These are phyloP conservation scores for Xiphophorus hellerii DNA, from an alignment of 2,113 vertebrate genomes.

Conservation along the genomic window DNA sequence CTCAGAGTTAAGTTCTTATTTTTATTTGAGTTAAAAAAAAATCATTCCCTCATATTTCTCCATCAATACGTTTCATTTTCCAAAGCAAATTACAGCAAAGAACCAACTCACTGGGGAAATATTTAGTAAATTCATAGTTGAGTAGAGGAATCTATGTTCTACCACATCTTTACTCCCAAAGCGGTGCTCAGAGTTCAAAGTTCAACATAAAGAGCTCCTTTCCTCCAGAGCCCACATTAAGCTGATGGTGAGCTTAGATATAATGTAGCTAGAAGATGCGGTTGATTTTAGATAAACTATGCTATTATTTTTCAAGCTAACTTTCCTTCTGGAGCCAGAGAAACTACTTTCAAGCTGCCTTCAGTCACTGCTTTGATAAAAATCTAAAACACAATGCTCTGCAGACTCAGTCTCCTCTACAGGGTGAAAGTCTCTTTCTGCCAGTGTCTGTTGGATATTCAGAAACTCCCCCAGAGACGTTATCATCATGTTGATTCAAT, in stretches of 20 bases:
- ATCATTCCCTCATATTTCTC: conserved; percentile 35
- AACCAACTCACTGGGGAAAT: neutral
- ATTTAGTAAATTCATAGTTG: conserved; percentile 4
- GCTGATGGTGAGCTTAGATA: neutral
- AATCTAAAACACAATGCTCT: no score
- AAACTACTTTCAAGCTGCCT: no score
- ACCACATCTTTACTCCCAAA: neutral
- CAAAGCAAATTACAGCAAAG: conserved; percentile 38
- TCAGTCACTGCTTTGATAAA: no score
- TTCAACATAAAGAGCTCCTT: neutral
- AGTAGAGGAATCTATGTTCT: neutral
- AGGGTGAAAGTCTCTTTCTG: no score
- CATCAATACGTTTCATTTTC: conserved; percentile 32
- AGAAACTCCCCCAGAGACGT: no score
- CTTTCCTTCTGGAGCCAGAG: no score
- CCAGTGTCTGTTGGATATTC: no score
- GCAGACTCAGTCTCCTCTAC: no score
- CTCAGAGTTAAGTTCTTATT: conserved; percentile 38
- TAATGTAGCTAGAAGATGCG: neutral
- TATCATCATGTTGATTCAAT: neutral
- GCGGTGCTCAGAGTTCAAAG: neutral
- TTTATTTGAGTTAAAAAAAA: conserved; percentile 30
- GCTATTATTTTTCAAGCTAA: no score
- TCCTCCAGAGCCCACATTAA: neutral
- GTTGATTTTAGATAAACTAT: no score